A percentile compares a stretch with the other conserved stretches of the same genome.
Evolutionary conservation across 1,140 invertebrate genomes (phyloP).

Genomic region (Piezodorus guildinii): DNA sequence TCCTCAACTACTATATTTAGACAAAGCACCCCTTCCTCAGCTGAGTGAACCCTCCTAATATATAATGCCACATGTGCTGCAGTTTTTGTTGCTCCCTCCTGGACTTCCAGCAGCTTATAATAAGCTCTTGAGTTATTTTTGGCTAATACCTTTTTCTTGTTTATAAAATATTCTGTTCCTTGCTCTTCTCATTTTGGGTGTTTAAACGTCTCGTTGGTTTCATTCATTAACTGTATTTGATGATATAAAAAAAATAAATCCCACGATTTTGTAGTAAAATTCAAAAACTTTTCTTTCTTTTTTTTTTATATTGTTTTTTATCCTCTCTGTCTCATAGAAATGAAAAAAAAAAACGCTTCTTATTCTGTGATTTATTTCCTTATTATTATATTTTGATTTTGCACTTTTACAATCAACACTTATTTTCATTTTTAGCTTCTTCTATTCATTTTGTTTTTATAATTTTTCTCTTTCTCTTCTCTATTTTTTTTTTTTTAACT

Average conservation of each 20-base stretch:
- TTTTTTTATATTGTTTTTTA: no score
- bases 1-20: slow-evolving; percentile 13
- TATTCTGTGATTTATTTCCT: no score
- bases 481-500: slow-evolving; percentile 1
- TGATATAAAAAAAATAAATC: no score
- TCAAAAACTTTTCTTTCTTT: no score
- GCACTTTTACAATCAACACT: not conserved
- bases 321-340: no score
- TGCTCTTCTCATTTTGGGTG: no score
- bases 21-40: not conserved
- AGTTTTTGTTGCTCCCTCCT: not conserved
- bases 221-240: no score
- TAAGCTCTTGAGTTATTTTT: not conserved
- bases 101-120: not conserved
- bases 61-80: slow-evolving; percentile 1
- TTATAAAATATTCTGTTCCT: no score
- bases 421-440: not conserved
- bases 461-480: not conserved
- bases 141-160: not conserved
- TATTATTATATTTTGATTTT: not conserved
- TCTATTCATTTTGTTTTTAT: not conserved
- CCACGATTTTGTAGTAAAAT: no score
- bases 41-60: not conserved
- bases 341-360: no score
- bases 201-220: no score